A percentile compares a stretch with the other conserved stretches of the same genome.
Conservation (phyloP, 2,113 vertebrate species). For the Antennarius striatus region DNA sequence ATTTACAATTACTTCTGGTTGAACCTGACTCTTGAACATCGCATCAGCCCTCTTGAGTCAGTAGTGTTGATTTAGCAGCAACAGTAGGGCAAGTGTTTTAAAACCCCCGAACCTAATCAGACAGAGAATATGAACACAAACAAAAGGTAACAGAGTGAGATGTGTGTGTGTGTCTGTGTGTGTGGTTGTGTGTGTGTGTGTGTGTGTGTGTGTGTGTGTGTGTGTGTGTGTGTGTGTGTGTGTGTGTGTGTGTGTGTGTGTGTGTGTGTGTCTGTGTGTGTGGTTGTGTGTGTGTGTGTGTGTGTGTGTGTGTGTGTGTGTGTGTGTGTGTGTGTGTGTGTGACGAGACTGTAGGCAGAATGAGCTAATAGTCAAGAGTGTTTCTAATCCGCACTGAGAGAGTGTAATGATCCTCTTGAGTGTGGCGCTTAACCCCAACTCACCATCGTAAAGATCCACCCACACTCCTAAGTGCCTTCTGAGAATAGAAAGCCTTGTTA, state of each 20-base stretch:
- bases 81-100: conserved; percentile 35
- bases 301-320: background rate
- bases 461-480: conserved; percentile 55
- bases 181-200: too few relatives aligned
- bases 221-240: background rate
- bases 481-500: conserved; percentile 59
- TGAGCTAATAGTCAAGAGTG: conserved; percentile 58
- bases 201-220: background rate
- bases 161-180: too few relatives aligned
- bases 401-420: conserved; percentile 62
- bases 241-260: too few relatives aligned
- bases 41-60: conserved; percentile 45
- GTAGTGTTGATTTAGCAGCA: conserved; percentile 54
- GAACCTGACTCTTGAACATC: conserved; percentile 37
- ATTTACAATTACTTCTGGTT: conserved; percentile 68
- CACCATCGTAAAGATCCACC: conserved; percentile 63
- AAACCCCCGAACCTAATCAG: conserved; percentile 35
- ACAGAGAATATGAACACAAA: conserved; percentile 23
- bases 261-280: too few relatives aligned
- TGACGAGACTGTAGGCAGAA: background rate
- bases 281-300: too few relatives aligned
- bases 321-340: background rate
- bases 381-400: conserved; percentile 68
- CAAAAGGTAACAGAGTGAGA: conserved; percentile 5
- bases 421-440: conserved; percentile 61